These are phyloP conservation scores for Oscheius sp. DNA, from an alignment of 2,888 invertebrate genomes.

Conservation along the genomic window DNA sequence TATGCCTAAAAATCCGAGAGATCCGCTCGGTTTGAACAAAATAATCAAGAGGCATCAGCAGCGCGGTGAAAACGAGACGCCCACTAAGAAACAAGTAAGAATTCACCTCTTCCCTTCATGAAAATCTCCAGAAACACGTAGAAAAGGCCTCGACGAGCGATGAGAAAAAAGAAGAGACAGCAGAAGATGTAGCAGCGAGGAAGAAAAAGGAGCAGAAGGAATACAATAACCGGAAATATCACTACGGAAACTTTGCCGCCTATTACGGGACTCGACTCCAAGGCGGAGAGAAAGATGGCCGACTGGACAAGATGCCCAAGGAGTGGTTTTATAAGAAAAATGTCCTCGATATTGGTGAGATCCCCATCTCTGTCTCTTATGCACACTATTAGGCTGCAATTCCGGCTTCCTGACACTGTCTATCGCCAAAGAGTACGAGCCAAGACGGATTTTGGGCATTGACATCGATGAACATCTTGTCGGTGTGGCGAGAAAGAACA, in stretches of 20 bases:
- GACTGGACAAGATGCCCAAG: slow-evolving; percentile 83
- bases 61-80: not conserved
- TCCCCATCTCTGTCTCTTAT: not conserved
- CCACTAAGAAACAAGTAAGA: slow-evolving; percentile 5
- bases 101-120: no score
- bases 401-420: slow-evolving; percentile 93
- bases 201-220: slow-evolving; percentile 50
- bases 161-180: slow-evolving; percentile 10
- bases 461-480: slow-evolving; percentile 91
- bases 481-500: slow-evolving; percentile 82
- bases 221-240: slow-evolving; percentile 75
- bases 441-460: slow-evolving; percentile 86
- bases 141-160: not conserved
- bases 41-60: not conserved
- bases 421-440: slow-evolving; percentile 87
- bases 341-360: slow-evolving; percentile 86
- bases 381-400: slow-evolving; percentile 82
- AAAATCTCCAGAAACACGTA: not conserved
- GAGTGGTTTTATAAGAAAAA: slow-evolving; percentile 88
- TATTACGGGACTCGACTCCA: slow-evolving; percentile 95
- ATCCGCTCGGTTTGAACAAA: slow-evolving; percentile 22
- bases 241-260: slow-evolving; percentile 93
- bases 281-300: slow-evolving; percentile 80
- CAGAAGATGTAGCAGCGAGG: slow-evolving; percentile 32
- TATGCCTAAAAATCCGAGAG: slow-evolving; percentile 20